Conservation (phyloP, 2,797 vertebrate genomes). For the Pseudochirops cupreus region DNA sequence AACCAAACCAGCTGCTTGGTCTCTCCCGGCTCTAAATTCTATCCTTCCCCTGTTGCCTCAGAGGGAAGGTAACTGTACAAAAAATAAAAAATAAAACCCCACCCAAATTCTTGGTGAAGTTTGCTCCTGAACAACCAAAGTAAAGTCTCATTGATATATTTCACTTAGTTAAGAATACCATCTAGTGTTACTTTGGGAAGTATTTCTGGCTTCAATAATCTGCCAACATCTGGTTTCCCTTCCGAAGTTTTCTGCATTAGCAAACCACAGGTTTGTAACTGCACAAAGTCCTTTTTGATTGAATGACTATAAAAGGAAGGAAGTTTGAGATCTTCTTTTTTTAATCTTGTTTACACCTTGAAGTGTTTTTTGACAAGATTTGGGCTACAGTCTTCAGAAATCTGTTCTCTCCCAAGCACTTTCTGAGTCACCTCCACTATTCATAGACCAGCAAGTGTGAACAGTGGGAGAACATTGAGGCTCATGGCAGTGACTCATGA, state of each 20-base stretch:
- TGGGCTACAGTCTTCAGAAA: conserved; percentile 58
- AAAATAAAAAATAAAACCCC: background rate
- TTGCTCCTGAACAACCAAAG: conserved; percentile 1
- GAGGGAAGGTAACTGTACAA: conserved; percentile 2
- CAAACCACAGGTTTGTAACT: conserved; percentile 39
- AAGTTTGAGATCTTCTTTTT: conserved; percentile 28
- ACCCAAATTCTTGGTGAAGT: background rate
- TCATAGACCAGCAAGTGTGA: conserved; percentile 77
- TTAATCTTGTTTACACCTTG: conserved; percentile 9
- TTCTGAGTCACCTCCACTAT: conserved; percentile 72
- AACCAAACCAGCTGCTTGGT: conserved; percentile 1
- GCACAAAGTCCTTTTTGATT: background rate
- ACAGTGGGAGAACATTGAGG: conserved; percentile 65
- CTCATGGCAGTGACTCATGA: conserved; percentile 54
- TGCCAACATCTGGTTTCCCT: conserved; percentile 69
- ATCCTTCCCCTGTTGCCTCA: background rate
- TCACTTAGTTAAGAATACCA: conserved; percentile 59
- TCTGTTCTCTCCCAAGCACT: conserved; percentile 56
- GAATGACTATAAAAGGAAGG: conserved; percentile 51
- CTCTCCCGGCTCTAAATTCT: conserved; percentile 30
- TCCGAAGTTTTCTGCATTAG: conserved; percentile 42
- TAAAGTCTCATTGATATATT: conserved; percentile 18
- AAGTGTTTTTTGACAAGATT: conserved; percentile 44
- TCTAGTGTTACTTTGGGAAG: conserved; percentile 42
- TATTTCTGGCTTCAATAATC: conserved; percentile 53